phyloP scores from a whole-genome alignment of 2,797 vertebrate species.

The Simalia tracyae region DNA sequence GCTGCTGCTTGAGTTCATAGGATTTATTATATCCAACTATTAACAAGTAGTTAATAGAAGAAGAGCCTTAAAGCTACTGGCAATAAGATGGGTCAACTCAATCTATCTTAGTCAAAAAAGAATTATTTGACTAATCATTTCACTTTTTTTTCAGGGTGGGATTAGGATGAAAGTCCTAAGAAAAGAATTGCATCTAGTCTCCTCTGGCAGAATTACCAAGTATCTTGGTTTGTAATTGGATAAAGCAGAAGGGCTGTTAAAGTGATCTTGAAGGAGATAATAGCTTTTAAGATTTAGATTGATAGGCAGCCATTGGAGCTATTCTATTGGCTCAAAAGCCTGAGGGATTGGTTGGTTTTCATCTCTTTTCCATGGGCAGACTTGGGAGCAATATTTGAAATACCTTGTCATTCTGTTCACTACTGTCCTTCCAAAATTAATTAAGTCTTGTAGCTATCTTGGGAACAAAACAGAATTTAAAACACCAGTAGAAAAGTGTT shows the following conservation, averaged over 20 bases:
- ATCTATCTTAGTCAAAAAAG: neutral
- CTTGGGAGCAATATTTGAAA: slow-evolving; percentile 1
- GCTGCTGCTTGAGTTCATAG: neutral
- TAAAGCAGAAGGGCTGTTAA: neutral
- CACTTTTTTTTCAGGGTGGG: neutral
- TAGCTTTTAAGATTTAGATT: slow-evolving; percentile 10
- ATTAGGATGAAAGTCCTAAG: neutral
- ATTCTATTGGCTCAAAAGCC: slow-evolving; percentile 6
- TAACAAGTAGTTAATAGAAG: neutral
- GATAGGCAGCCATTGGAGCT: neutral
- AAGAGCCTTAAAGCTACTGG: neutral
- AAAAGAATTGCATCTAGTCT: neutral
- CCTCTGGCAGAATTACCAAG: neutral
- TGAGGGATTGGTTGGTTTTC: slow-evolving; percentile 7
- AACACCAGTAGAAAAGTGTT: neutral
- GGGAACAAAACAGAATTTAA: neutral
- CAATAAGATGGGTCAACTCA: neutral
- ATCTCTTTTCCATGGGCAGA: neutral
- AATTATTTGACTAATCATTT: neutral
- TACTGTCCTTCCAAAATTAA: neutral
- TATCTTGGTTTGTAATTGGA: neutral
- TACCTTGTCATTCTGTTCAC: neutral
- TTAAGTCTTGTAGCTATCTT: neutral
- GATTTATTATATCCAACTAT: neutral
- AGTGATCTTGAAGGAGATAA: slow-evolving; percentile 7